Evolutionary conservation across 2,113 vertebrate genomes (phyloP), one percentile per base, ranked within the genome.

Genomic region (Trochalopteron elliotii): DNA sequence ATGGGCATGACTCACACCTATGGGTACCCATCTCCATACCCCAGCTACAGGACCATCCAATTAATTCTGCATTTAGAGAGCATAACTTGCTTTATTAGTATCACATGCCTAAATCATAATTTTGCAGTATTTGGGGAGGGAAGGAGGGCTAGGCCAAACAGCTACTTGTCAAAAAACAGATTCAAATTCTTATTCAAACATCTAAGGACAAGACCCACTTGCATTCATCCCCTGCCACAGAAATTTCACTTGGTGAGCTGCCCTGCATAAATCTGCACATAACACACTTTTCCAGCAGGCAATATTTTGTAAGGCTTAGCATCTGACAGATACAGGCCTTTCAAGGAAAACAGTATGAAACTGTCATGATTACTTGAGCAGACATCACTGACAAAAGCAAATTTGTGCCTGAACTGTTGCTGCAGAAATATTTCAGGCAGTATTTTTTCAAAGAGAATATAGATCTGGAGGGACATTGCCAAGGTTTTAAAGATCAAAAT

Each of bases 401-500:
- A 92, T 83, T 49, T 96, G 83, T 93, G 89, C 97, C 94, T 83
- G 87, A 69, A 78, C 77, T 91, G 92, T 67, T 94, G 90, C 84
- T 89, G 78, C 39, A 92, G 93, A 96, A 94, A 94, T 82, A 90
- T 91, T 83, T 95, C 95, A 96, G 84, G 87, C 78, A 85, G 12
- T 83, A 82, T 95, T 95, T 88, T 75, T 94, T 94, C 94, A 95
- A 96, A 87, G 79, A 89, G 82, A 94, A 97, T 93, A 95, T 15
- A 93, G 50, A 97, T 94, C 75, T 93, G 81, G 86, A 89, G 84
- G 84, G 86, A 93, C 82, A 89, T 3, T 81, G 93, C 71, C 87
- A 95, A 76, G 90, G 87, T 93, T 94, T 95, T 94, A 96, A 96
- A 95, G 96, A 96, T 81, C 64, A 91, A 96, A 96, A 93, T 28